Conservation (phyloP, 2,113 vertebrate species). For the Burhinus bistriatus region DNA sequence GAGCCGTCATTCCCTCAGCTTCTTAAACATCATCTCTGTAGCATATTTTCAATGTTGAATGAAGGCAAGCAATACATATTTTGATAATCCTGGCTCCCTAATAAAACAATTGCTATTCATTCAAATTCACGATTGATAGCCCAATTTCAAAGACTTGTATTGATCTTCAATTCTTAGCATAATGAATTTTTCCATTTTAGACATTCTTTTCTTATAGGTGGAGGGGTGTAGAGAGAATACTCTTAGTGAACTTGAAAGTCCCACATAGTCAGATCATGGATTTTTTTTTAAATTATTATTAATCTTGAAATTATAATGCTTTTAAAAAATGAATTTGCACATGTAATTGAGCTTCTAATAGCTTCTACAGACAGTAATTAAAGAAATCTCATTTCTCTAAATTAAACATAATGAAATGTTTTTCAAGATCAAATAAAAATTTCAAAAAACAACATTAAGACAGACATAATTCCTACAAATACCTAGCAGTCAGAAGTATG, state of each 20-base stretch:
- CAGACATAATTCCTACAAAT: conserved; percentile 41
- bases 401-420: conserved; percentile 77
- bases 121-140: background rate
- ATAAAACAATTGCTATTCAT: conserved; percentile 13
- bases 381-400: conserved; percentile 78
- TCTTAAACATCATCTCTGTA: background rate
- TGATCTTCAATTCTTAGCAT: background rate
- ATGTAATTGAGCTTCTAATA: conserved; percentile 77
- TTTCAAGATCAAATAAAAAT: conserved; percentile 75
- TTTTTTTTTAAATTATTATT: conserved; percentile 7
- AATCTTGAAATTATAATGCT: conserved; percentile 70
- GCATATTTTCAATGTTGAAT: background rate
- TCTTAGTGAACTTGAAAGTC: background rate
- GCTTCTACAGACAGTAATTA: conserved; percentile 75
- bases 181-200: conserved; percentile 32
- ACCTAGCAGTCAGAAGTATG: conserved; percentile 13
- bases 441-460: conserved; percentile 59
- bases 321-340: conserved; percentile 71
- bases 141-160: background rate
- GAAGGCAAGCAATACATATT: background rate
- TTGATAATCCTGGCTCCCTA: conserved; percentile 8
- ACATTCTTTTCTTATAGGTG: background rate
- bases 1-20: background rate
- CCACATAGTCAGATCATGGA: background rate
- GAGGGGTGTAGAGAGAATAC: background rate